Percentiles rank a stretch among this genome's conserved stretches.
Conservation (phyloP, 2,113 vertebrate genomes). For the Melospiza melodia region DNA sequence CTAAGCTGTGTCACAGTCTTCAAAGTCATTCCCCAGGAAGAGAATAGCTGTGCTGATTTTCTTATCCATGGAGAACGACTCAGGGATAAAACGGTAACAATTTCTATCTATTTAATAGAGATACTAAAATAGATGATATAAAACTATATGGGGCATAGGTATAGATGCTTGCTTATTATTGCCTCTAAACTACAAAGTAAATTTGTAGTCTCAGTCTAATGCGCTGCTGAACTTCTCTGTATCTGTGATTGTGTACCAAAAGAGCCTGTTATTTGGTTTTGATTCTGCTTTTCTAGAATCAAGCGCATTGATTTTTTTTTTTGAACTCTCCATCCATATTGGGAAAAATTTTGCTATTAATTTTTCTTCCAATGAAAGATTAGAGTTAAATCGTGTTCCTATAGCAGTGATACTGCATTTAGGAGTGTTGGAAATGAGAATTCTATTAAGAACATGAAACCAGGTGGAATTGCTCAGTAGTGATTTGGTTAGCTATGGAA, state of each 20-base stretch:
- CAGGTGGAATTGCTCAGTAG: not conserved
- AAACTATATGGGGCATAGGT: not conserved
- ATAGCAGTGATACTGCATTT: not conserved
- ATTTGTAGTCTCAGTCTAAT: not conserved
- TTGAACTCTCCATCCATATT: not conserved
- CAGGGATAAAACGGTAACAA: constrained; percentile 96
- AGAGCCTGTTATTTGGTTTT: not conserved
- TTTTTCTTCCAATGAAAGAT: not conserved
- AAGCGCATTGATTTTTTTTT: not conserved
- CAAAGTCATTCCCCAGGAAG: constrained; percentile 91
- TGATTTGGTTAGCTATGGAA: not conserved
- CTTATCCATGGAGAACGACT: constrained; percentile 98
- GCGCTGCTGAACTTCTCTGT: not conserved
- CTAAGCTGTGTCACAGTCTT: constrained; percentile 97
- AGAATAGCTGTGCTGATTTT: constrained; percentile 89
- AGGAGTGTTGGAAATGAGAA: not conserved
- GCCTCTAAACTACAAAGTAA: not conserved
- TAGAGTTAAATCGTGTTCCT: not conserved
- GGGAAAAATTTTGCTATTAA: not conserved
- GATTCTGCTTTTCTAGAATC: not conserved
- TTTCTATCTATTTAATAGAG: not conserved
- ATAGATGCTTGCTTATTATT: not conserved
- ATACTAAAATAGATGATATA: not conserved
- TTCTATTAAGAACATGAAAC: not conserved
- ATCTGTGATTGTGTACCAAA: not conserved